Evolutionary conservation across 2,113 vertebrate genomes (phyloP).

Genomic region (Rhabdornis inornatus): DNA sequence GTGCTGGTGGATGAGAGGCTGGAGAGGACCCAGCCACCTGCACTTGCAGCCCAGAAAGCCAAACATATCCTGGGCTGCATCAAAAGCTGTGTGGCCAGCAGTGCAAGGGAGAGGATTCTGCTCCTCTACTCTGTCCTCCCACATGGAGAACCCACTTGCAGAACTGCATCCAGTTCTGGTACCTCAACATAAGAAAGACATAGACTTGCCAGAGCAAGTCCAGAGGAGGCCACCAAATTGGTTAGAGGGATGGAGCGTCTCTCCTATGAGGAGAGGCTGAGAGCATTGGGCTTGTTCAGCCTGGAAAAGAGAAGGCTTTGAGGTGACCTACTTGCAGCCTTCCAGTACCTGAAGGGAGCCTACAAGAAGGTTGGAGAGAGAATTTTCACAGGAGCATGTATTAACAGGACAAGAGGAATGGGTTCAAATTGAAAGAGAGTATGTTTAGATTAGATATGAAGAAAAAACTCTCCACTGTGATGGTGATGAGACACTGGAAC

Average conservation of each 20-base stretch:
- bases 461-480: background rate
- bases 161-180: background rate
- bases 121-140: background rate
- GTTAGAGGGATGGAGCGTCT: background rate
- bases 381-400: background rate
- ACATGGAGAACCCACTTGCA: background rate
- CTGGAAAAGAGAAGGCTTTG: background rate
- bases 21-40: background rate
- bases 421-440: background rate
- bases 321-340: background rate
- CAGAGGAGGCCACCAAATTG: background rate
- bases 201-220: background rate
- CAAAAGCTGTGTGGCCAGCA: background rate
- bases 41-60: background rate
- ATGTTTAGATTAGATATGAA: background rate
- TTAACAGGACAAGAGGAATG: background rate
- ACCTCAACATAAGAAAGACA: background rate
- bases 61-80: background rate
- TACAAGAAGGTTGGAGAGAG: background rate
- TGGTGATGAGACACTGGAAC: background rate
- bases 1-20: background rate
- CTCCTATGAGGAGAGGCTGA: background rate
- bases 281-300: background rate
- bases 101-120: background rate
- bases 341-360: background rate